These are phyloP conservation scores for Myotis findleyi DNA, from an alignment of 2,797 vertebrate species.

Conservation along the genomic window DNA sequence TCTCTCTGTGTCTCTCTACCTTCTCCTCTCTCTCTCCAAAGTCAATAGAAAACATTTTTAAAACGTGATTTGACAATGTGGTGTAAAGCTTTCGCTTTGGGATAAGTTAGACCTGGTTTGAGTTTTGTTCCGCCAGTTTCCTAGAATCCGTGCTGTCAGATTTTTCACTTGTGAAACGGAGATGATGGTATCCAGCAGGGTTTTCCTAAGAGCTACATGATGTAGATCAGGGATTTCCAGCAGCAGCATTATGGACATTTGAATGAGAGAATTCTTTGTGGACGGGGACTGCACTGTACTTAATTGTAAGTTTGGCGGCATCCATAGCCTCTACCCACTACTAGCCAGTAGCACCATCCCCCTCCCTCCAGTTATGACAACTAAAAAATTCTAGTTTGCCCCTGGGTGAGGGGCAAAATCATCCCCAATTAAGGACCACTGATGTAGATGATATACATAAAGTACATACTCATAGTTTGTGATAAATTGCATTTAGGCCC, in stretches of 20 bases:
- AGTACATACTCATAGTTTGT: background rate
- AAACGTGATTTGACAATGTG: background rate
- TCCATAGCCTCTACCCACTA: background rate
- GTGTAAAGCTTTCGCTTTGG: background rate
- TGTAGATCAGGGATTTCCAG: background rate
- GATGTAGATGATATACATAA: background rate
- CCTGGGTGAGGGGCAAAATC: background rate
- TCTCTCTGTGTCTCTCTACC: too few relatives aligned
- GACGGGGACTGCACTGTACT: background rate
- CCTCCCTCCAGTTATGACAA: background rate
- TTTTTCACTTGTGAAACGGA: background rate
- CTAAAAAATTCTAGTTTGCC: background rate
- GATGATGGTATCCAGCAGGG: background rate
- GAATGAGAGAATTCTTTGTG: background rate
- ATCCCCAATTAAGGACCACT: background rate
- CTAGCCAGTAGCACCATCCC: background rate
- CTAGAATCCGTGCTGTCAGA: background rate
- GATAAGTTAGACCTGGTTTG: background rate
- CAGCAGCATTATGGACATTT: background rate
- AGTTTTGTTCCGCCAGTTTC: background rate
- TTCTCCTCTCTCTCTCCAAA: too few relatives aligned
- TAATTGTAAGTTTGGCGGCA: background rate
- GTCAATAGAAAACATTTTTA: background rate
- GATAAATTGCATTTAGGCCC: constrained; percentile 56
- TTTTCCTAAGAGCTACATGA: background rate